Evolutionary conservation across 1,140 invertebrate genomes (phyloP), one percentile per base, ranked within the genome.

Genomic region (Penaeus japonicus): DNA sequence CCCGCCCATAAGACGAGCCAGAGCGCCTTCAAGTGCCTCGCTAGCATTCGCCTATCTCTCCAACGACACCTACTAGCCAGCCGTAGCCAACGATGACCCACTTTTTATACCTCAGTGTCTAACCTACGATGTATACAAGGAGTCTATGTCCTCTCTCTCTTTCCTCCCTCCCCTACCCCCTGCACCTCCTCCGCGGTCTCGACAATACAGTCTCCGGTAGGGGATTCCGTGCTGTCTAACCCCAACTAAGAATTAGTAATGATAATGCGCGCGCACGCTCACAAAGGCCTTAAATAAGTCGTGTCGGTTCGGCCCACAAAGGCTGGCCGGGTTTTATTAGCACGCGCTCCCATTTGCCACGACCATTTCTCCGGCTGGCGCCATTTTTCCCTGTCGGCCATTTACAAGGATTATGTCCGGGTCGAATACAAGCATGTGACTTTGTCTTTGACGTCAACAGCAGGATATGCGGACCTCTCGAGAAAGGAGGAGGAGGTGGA

Each of bases 301-400:
- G 30, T 70, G 62, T 24, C 62, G n/a, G 62, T 18, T 18, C 62
- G 62, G 62, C 62, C 27, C 62, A 70, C 62, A 70, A 70, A 70
- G 62, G 62, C 62, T 24, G 62, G 62, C 62, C 30, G 62, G 62
- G 62, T 70, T 70, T 70, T 70, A 70, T 70, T 70, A 70, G 62
- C 62, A n/a, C 62, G n/a, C 62, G 62, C 62, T n/a, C n/a, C 62
- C 62, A 70, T 70, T 70, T 70, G n/a, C 62, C 62, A 24, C 62
- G 30, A 70, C 62, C 62, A 30, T n/a, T 30, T 30, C 22, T 82
- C 24, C n/a, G 24, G 39, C 65, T 32, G 57, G 35, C 54, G 70
- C 88, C 79, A 78, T 78, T 89, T 89, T 83, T 55, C 62, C 27
- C 55, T 57, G 80, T 35, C 53, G 32, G 39, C 62, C 32, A 59